Evolutionary conservation across 2,797 vertebrate genomes (phyloP), one percentile per base, ranked within the genome.

Genomic region (Dromococcyx pavoninus): DNA sequence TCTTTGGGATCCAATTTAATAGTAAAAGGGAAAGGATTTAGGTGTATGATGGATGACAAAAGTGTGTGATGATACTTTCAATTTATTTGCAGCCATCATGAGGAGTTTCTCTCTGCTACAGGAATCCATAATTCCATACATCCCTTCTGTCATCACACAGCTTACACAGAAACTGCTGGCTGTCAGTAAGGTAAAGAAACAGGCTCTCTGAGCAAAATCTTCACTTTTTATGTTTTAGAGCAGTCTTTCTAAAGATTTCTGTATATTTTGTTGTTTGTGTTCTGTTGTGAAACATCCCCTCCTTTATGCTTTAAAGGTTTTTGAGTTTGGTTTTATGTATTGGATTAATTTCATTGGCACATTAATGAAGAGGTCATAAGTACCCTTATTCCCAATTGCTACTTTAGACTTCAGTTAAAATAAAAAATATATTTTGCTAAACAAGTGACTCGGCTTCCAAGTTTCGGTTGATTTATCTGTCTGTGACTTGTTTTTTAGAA

Each of bases 61-160:
- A 69, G 18, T 57, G 6, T 65, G 14, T 28, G 56, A 14, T 91
- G 84, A 95, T 56, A 24, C 62, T 95, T 88, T 72, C 25, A 7
- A 60, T 95, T 95, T 80, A 48, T 97, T 98, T 97, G 57, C 97
- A 99, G 99, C 99, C 60, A 99, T 99, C 97, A 99, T 99, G 99
- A 98, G 99, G 95, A 99, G 99, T 97, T 99, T 99, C 97, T 99
- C 99, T 58, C 98, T 99, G 95, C 98, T 99, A 28, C 99, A 99
- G 97, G 99, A 99, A 79, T 97, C 98, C 93, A 99, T 99, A 92
- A 99, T 99, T 93, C 99, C 99, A 51, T 99, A 99, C 81, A 98
- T 99, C 95, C 99, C 99, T 80, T 99, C 99, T 83, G 98, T 99
- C 93, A 99, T 99, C 97, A 98, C 98, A 56, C 99, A 99, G 91